phyloP scores from a whole-genome alignment of 1,140 invertebrate species.

The Harpegnathos saltator region DNA sequence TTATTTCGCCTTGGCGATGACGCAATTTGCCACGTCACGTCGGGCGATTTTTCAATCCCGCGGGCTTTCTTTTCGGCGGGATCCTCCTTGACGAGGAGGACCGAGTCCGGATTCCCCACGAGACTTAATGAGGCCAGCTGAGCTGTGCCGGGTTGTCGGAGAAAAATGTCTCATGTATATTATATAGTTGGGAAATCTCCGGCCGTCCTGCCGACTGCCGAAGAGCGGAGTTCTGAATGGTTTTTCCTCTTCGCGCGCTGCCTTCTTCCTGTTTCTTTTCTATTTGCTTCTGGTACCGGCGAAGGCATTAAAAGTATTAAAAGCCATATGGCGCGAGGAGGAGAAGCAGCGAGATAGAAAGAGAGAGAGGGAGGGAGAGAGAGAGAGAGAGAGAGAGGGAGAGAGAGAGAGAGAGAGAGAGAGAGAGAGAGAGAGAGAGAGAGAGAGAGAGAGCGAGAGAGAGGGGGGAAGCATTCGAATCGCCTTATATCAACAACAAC shows the following conservation, averaged over 20 bases:
- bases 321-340: no score
- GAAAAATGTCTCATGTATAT: conserved; percentile 29
- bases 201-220: background rate
- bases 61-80: conserved; percentile 22
- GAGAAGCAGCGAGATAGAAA: no score
- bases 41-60: conserved; percentile 68
- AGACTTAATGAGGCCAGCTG: conserved; percentile 67
- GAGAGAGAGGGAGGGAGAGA: no score
- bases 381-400: no score
- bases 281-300: background rate
- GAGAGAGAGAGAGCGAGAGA: no score
- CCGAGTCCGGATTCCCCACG: conserved; percentile 47
- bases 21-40: conserved; percentile 58
- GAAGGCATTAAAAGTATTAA: conserved; percentile 24
- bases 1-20: conserved; percentile 62
- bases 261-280: background rate
- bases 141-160: conserved; percentile 16
- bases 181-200: conserved; percentile 37
- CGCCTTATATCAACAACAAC: no score
- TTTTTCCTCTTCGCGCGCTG: background rate
- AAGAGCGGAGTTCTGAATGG: conserved; percentile 12
- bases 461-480: no score
- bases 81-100: conserved; percentile 1
- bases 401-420: no score
- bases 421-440: no score